Evolutionary conservation across 2,888 invertebrate genomes (phyloP).

Genomic region (Cerastis leucographa): DNA sequence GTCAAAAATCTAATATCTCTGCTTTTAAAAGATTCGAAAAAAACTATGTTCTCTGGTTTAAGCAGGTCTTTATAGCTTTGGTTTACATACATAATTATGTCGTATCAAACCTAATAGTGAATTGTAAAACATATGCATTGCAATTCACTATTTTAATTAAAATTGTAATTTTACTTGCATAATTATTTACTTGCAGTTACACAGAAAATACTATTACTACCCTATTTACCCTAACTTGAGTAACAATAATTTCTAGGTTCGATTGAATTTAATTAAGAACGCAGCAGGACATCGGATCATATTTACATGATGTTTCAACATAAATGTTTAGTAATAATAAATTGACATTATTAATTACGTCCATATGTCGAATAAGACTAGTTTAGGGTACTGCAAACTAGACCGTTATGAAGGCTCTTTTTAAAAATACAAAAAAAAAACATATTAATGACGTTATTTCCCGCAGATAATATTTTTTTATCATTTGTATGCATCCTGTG

Average conservation of each 20-base stretch:
- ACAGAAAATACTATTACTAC: slow-evolving; percentile 8
- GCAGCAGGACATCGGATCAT: slow-evolving; percentile 31
- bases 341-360: slow-evolving; percentile 35
- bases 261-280: slow-evolving; percentile 55
- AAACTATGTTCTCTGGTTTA: not conserved
- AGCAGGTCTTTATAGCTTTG: not conserved
- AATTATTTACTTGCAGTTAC: not conserved
- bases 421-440: not conserved
- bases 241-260: slow-evolving; percentile 15
- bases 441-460: not conserved
- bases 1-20: not conserved
- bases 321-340: slow-evolving; percentile 27
- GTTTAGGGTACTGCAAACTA: slow-evolving; percentile 12
- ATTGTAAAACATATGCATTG: not conserved
- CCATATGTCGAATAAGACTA: slow-evolving; percentile 32
- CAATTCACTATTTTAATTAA: not conserved
- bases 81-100: not conserved
- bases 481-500: not conserved
- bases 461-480: not conserved
- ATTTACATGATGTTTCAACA: slow-evolving; percentile 39
- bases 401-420: not conserved
- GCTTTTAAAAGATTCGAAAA: not conserved
- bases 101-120: too few relatives aligned
- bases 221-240: not conserved
- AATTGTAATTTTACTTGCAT: not conserved